Base-by-base conservation (phyloP, 1,140 invertebrate species). In the Hyphantria cunea region DNA sequence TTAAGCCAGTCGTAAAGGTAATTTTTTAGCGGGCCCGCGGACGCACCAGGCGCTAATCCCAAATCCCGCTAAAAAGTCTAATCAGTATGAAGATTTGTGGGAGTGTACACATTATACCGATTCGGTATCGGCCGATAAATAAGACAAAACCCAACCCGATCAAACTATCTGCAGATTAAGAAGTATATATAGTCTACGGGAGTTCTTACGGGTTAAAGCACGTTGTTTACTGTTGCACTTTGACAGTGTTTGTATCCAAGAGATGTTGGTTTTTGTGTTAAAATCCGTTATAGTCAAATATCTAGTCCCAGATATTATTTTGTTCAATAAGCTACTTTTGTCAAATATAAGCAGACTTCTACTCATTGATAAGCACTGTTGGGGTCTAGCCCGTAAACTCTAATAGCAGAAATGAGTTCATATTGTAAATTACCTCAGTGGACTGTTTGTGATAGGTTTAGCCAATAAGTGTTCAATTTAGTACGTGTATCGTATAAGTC, bases 401-500 rank as follows among this genome's bases (percentile, higher is more conserved):
- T 74, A 51, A 68, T 66, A 62, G 59, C 72, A 58, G 45, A 49
- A 58, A 72, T 72, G 72, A 78, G 72, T 82, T 83, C 71, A 80
- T 82, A 78, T 71, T 86, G 77, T 82, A 65, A 84, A 86, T 80
- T 88, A 90, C 85, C 84, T 90, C 87, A 87, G 78, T 87, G 82
- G 76, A 84, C 79, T 86, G 80, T 87, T 85, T 88, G 85, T 88
- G 85, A 88, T 87, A 86, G 80, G 81, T 87, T 82, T 90, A 90
- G 85, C 87, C 85, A 82, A 76, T 90, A 90, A 88, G 87, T 90
- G 87, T 90, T 90, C 85, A 88, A 84, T 79, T 84, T 83, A 89
- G 69, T 82, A 82, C 79, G 74, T 84, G 73, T 80, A 86, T 77
- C 75, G 50, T 68, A 61, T 86, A 85, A 87, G 85, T 89, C 82